A percentile compares a stretch with the other conserved stretches of the same genome.
These are phyloP conservation scores for Zoroaster sp. DNA, from an alignment of 53 echinoderm and acorn worm species.

Conservation along the genomic window DNA sequence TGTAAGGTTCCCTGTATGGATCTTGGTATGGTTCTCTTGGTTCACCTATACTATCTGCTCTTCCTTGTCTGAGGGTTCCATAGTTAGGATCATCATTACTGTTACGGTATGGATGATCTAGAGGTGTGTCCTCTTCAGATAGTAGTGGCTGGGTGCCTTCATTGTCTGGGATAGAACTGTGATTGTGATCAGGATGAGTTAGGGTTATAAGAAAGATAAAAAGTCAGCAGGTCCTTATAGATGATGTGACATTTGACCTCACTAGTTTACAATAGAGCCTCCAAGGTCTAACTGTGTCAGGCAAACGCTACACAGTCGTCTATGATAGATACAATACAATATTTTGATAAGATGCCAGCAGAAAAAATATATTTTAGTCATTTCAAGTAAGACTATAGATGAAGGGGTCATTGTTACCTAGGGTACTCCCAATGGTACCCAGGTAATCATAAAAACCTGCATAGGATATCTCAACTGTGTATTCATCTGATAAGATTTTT, in stretches of 20 bases:
- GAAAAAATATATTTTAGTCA: too few relatives aligned
- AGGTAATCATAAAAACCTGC: too few relatives aligned
- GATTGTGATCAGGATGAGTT: not conserved
- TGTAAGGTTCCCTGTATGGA: slow-evolving; percentile 96
- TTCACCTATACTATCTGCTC: slow-evolving; percentile 47
- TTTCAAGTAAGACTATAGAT: too few relatives aligned
- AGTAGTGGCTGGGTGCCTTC: slow-evolving; percentile 72
- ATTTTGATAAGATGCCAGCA: not conserved
- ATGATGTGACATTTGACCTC: not conserved
- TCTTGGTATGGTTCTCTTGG: slow-evolving; percentile 77
- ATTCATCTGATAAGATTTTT: too few relatives aligned
- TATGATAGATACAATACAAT: not conserved
- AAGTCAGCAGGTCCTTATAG: not conserved
- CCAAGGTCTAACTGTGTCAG: not conserved
- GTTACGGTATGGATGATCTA: slow-evolving; percentile 25
- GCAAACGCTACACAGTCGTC: too few relatives aligned
- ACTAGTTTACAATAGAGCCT: too few relatives aligned
- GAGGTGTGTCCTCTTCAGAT: slow-evolving; percentile 40
- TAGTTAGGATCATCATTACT: slow-evolving; percentile 27
- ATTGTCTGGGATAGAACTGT: slow-evolving; percentile 22
- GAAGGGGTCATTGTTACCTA: too few relatives aligned
- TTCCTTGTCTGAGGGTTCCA: slow-evolving; percentile 26
- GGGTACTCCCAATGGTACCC: too few relatives aligned
- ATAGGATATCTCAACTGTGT: too few relatives aligned
- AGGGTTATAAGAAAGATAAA: not conserved